A percentile compares a stretch with the other conserved stretches of the same genome.
phyloP scores from a whole-genome alignment of 2,797 vertebrate species.

The Anguilla megastoma region DNA sequence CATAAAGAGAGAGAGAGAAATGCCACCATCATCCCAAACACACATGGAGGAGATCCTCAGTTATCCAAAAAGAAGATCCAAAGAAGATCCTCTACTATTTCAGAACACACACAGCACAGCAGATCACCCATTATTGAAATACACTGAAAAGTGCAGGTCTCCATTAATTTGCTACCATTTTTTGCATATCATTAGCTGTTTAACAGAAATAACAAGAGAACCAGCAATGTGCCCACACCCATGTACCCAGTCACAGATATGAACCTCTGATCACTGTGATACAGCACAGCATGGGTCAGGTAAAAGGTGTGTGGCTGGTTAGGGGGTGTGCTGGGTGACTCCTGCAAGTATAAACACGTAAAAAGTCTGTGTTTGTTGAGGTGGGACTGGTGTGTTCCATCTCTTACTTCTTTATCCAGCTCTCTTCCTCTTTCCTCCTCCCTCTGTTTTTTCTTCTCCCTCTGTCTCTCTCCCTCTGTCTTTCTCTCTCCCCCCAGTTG shows the following conservation, averaged over 20 bases:
- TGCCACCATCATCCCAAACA: neutral
- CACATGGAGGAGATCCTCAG: neutral
- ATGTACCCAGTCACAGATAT: neutral
- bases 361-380: neutral
- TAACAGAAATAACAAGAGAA: neutral
- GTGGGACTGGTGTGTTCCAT: neutral
- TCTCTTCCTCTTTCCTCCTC: neutral
- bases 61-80: neutral
- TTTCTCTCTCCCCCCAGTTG: neutral
- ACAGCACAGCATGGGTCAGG: neutral
- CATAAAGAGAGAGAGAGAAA: neutral
- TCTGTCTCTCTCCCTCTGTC: neutral
- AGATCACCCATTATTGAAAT: neutral
- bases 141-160: neutral
- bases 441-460: neutral
- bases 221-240: neutral
- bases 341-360: neutral
- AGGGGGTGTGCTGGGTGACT: neutral
- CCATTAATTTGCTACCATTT: neutral
- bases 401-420: no score
- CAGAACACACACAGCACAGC: neutral
- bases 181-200: neutral
- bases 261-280: neutral
- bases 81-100: neutral
- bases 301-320: neutral